Percentiles rank a stretch among this genome's conserved stretches.
Evolutionary conservation across 2,113 vertebrate genomes (phyloP).

Genomic region (Ageneiosus marmoratus): DNA sequence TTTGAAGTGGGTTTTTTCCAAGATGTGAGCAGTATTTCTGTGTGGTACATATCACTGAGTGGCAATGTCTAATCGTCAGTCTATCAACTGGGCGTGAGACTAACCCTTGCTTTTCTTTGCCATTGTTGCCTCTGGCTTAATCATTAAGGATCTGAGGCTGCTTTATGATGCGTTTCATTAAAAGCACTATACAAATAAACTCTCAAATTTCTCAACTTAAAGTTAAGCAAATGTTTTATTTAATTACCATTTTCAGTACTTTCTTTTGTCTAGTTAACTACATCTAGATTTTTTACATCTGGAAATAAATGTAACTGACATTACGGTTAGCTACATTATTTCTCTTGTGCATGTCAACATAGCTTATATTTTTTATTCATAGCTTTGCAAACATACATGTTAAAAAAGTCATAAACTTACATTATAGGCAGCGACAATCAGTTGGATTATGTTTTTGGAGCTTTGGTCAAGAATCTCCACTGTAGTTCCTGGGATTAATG

Average conservation of each 20-base stretch:
- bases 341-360: neutral
- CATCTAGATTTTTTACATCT: neutral
- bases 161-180: neutral
- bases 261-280: neutral
- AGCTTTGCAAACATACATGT: no score
- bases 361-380: neutral
- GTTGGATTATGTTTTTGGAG: constrained; percentile 95
- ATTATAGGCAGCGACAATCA: constrained; percentile 91
- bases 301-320: neutral
- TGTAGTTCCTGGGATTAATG: constrained; percentile 91
- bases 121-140: neutral
- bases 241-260: neutral
- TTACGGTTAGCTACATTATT: neutral
- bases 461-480: constrained; percentile 95
- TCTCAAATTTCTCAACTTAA: neutral
- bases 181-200: neutral
- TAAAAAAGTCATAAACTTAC: constrained; percentile 74
- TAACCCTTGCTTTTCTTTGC: neutral
- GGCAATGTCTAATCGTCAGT: neutral
- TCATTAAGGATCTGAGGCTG: neutral
- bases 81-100: neutral
- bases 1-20: no score
- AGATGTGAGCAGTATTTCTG: neutral
- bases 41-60: neutral
- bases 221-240: neutral